Percentiles rank a stretch among this genome's conserved stretches.
Evolutionary conservation across 2,113 vertebrate genomes (phyloP).

Genomic region (Mesocricetus auratus): DNA sequence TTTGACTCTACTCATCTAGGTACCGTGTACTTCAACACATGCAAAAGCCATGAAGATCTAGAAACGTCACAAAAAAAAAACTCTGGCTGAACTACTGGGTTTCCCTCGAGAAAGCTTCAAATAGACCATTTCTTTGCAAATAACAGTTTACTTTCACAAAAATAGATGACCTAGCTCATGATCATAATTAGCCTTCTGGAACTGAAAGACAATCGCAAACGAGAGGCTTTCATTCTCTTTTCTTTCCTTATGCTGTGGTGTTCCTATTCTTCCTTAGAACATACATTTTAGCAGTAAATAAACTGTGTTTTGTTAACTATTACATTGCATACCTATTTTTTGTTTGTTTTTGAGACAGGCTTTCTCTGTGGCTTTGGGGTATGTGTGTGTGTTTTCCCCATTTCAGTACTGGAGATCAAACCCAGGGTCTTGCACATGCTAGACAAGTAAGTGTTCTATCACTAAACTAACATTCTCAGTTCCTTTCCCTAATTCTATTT

Average conservation of each 20-base stretch:
- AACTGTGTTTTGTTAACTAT: constrained; percentile 9
- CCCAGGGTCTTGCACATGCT: background rate
- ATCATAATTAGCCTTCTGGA: constrained; percentile 70
- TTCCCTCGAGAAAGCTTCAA: constrained; percentile 58
- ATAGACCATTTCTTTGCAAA: constrained; percentile 69
- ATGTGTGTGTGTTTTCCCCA: background rate
- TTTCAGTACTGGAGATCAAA: background rate
- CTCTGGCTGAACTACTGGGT: constrained; percentile 35
- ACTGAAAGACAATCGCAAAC: constrained; percentile 47
- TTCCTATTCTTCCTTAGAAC: constrained; percentile 9
- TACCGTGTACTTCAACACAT: constrained; percentile 18
- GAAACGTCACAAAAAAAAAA: constrained; percentile 41
- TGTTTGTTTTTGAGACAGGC: too few species aligned
- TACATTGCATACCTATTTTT: background rate
- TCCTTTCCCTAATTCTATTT: background rate
- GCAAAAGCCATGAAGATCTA: constrained; percentile 39
- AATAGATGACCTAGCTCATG: constrained; percentile 72
- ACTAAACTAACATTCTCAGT: background rate
- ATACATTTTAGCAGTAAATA: constrained; percentile 44
- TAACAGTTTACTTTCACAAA: constrained; percentile 73
- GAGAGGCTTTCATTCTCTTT: constrained; percentile 18
- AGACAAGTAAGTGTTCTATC: background rate
- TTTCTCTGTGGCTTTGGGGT: too few species aligned
- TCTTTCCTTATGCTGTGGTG: background rate
- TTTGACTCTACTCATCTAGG: constrained; percentile 13